phyloP scores from a whole-genome alignment of 2,797 vertebrate genomes.

The Protosalanx chinensis region DNA sequence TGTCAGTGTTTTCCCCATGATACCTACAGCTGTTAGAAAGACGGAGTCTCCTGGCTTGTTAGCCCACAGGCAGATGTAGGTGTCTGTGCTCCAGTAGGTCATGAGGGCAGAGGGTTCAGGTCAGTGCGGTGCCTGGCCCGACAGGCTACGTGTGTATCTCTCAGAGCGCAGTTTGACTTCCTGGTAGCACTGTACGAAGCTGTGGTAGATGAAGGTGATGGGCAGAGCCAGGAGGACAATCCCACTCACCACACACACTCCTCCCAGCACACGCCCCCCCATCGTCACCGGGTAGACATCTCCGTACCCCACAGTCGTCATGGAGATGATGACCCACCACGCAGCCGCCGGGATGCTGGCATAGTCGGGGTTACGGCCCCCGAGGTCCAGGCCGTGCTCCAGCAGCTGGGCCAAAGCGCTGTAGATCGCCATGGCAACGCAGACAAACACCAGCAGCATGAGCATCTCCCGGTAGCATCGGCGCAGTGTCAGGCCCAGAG shows the following conservation, averaged over 20 bases:
- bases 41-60: not conserved
- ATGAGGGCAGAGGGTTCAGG: slow-evolving; percentile 13
- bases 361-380: slow-evolving; percentile 88
- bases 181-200: slow-evolving; percentile 98
- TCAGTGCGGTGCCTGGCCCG: slow-evolving; percentile 84
- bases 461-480: slow-evolving; percentile 98
- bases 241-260: slow-evolving; percentile 96
- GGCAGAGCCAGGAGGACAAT: slow-evolving; percentile 95
- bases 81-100: not conserved
- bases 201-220: slow-evolving; percentile 99
- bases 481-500: slow-evolving; percentile 92
- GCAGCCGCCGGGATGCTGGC: slow-evolving; percentile 97
- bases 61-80: not conserved
- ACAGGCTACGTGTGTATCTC: slow-evolving; percentile 85
- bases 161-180: slow-evolving; percentile 95
- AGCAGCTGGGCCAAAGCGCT: slow-evolving; percentile 96
- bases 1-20: no score
- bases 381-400: slow-evolving; percentile 93
- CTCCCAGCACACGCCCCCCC: slow-evolving; percentile 93
- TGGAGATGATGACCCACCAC: slow-evolving; percentile 99
- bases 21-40: not conserved
- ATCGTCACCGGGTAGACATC: slow-evolving; percentile 96
- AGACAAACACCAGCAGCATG: slow-evolving; percentile 98
- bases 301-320: slow-evolving; percentile 98
- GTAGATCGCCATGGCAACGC: slow-evolving; percentile 99